Conservation (phyloP, 2,888 invertebrate genomes). For the Embidobia sp. region DNA sequence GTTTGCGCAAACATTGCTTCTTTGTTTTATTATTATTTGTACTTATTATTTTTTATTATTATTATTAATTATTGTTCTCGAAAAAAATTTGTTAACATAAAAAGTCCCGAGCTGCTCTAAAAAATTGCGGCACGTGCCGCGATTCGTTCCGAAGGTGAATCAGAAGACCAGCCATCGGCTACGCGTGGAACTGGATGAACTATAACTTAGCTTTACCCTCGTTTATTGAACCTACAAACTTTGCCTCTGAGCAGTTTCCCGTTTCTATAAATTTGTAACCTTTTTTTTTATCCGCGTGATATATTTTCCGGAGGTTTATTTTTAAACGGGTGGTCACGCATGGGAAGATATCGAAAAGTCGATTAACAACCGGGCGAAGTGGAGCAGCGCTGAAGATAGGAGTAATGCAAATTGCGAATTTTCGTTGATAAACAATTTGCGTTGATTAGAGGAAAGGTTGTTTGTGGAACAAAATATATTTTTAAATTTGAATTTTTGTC, state of each 20-base stretch:
- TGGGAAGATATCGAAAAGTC: background rate
- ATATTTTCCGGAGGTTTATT: conserved; percentile 18
- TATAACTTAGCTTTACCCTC: conserved; percentile 46
- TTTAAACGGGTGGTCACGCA: conserved; percentile 15
- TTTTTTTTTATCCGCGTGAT: conserved; percentile 12
- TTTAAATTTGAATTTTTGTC: too few species aligned
- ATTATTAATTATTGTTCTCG: too few species aligned
- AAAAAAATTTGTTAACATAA: conserved; percentile 31
- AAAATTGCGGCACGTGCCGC: conserved; percentile 59
- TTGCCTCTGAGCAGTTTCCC: conserved; percentile 16
- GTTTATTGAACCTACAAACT: conserved; percentile 38
- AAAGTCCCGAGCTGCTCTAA: conserved; percentile 49
- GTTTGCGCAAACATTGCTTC: too few species aligned
- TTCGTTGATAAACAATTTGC: too few species aligned
- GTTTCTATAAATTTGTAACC: conserved; percentile 24
- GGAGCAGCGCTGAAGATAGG: too few species aligned
- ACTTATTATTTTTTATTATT: too few species aligned
- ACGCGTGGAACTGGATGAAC: conserved; percentile 35
- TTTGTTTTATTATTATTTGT: too few species aligned
- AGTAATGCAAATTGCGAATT: too few species aligned
- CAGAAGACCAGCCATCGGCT: conserved; percentile 49
- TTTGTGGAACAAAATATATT: too few species aligned
- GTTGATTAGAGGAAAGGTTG: too few species aligned
- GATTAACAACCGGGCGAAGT: too few species aligned
- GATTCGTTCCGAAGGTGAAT: conserved; percentile 61